Evolutionary conservation across 2,888 invertebrate species (phyloP).

Genomic region (Stenchaetothrips biformis): DNA sequence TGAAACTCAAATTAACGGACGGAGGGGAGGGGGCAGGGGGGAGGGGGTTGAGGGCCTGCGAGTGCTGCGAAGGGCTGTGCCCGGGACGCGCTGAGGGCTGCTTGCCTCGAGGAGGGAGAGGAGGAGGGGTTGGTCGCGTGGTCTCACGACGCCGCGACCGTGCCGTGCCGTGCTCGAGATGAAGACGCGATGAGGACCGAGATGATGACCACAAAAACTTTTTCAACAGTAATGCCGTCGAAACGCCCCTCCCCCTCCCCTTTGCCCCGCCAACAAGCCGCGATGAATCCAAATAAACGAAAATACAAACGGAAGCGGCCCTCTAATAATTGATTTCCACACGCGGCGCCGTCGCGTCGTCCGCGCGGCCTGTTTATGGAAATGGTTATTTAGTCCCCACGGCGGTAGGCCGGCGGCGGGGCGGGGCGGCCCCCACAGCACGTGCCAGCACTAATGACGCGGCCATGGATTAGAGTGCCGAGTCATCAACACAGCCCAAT

Average conservation of each 20-base stretch:
- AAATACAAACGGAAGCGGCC: no score
- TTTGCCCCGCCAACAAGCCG: no score
- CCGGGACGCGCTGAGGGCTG: not conserved
- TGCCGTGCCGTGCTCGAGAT: not conserved
- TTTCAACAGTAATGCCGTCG: no score
- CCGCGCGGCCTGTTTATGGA: not conserved
- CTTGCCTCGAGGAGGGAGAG: not conserved
- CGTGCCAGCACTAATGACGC: not conserved
- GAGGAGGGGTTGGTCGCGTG: not conserved
- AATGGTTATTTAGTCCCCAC: no score
- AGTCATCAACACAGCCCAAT: not conserved
- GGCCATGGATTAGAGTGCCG: not conserved
- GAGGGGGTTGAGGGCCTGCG: not conserved
- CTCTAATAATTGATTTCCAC: not conserved
- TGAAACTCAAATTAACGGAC: conserved; percentile 21
- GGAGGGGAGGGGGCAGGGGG: not conserved
- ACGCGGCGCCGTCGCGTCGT: not conserved
- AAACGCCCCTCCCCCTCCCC: no score
- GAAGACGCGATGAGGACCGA: no score
- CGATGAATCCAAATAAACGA: no score
- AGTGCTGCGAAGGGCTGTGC: not conserved
- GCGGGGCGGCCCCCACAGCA: not conserved
- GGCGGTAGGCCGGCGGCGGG: no score
- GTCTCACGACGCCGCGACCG: not conserved
- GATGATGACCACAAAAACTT: no score